phyloP scores from a whole-genome alignment of 2,888 invertebrate species.

The Athalia cordata region DNA sequence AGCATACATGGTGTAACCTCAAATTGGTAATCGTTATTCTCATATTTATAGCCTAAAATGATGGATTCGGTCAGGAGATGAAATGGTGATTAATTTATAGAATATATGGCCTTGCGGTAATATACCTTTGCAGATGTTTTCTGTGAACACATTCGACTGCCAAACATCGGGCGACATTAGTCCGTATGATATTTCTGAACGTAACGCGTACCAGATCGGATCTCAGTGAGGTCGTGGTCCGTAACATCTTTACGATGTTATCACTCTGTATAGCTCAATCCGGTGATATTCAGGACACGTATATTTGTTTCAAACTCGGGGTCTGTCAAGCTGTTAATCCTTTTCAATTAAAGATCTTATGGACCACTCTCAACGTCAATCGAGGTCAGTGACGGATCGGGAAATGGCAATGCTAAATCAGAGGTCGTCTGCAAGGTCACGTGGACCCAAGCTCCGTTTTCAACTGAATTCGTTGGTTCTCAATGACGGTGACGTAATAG shows the following conservation, averaged over 20 bases:
- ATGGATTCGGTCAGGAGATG: neutral
- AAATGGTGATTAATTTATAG: slow-evolving; percentile 2
- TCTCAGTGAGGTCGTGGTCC: slow-evolving; percentile 81
- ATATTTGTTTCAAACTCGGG: neutral
- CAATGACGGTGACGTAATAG: slow-evolving; percentile 13
- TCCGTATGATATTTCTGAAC: slow-evolving; percentile 78
- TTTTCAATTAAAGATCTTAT: neutral
- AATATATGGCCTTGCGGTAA: slow-evolving; percentile 20
- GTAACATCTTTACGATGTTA: slow-evolving; percentile 78
- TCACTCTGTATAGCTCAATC: slow-evolving; percentile 4
- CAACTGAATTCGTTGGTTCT: neutral
- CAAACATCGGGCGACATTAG: slow-evolving; percentile 78
- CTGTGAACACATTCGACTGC: slow-evolving; percentile 79
- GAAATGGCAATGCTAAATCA: slow-evolving; percentile 52
- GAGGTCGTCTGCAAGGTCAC: slow-evolving; percentile 72
- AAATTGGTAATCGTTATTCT: slow-evolving; percentile 42
- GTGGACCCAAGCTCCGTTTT: slow-evolving; percentile 53
- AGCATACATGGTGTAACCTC: slow-evolving; percentile 52
- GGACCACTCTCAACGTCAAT: slow-evolving; percentile 20
- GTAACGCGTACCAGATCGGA: slow-evolving; percentile 81
- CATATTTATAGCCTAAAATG: neutral
- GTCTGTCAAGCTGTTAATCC: neutral
- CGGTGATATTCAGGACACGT: neutral
- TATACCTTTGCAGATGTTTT: slow-evolving; percentile 78
- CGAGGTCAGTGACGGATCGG: slow-evolving; percentile 41